Evolutionary conservation across 2,888 invertebrate species (phyloP), one percentile per base, ranked within the genome.

Genomic region (Agonopterix subpropinquella): DNA sequence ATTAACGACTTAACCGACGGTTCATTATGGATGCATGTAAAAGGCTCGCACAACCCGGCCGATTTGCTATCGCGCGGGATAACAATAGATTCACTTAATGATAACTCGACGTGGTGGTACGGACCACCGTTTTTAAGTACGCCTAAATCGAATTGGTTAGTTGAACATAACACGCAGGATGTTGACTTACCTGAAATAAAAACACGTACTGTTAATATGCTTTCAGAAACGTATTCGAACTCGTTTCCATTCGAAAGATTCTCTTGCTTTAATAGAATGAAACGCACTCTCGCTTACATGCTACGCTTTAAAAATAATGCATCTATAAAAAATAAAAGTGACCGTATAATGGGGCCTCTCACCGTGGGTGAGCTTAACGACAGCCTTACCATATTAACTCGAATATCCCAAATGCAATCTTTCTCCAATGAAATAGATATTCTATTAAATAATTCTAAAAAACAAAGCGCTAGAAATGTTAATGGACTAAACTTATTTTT

Each of bases 31-130:
- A 28, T 18, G 7, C 52, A 52, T 45, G 44, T 54, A 7, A 41
- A 39, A 11, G 47, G 48, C 4, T 35, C 48, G n/a, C 2, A 15
- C 8, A 54, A 54, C 18, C 54, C 54, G 35, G 49, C 54, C 36
- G 52, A 54, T 41, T 41, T 41, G 41, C 2, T 46, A n/a, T 41
- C 41, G 4, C 41, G 46, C 2, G 46, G 46, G n/a, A 9, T n/a
- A 1, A 41, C n/a, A 4, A n/a, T 51, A 8, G 47, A 53, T 13
- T 41, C 9, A 8, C 48, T 54, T 8, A 45, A 8, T 9, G 15
- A 8, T 4, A 50, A 36, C 1, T 44, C 10, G 36, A 41, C 50
- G 41, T 54, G 48, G 50, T 47, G 47, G 51, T 11, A 50, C 35
- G 50, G 48, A 11, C 47, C 49, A 18, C 9, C 8, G 10, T 47